Base-by-base conservation (phyloP, 2,797 vertebrate species). In the Babyrousa celebensis region DNA sequence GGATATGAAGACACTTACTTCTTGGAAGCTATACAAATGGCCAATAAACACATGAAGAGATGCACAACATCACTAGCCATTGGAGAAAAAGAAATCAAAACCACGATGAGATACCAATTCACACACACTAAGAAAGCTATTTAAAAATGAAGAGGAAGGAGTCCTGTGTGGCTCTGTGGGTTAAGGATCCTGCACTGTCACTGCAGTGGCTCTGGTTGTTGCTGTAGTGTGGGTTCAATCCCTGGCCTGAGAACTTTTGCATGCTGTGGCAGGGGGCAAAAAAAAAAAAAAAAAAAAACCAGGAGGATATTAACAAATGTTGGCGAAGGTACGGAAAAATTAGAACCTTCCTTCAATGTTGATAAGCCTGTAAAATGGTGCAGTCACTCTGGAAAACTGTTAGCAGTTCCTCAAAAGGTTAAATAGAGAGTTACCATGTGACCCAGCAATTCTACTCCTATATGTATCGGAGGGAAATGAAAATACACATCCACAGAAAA, bases 341-440 rank as follows among this genome's bases (percentile, higher is more conserved):
- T 14, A 40, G 89, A 82, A 40, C 77, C 9, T 36, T 96, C 32
- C 60, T 70, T 54, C 20, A 36, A 12, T 77, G 56, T 6, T 87
- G 17, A 78, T 1, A 82, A 62, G 29, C 43, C 43, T 48, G 43
- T 48, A 48, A 48, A 48, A 48, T 48, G 93, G 78, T 77, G 52
- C 27, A 67, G 71, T 36, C 27, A 15, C 86, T 96, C 18, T 89
- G 56, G 56, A 87, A 78, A 94, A 71, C 11, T 48, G 36, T 12
- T 65, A 72, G 68, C 43, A 52, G 10, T 93, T 93, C 43, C 36
- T 82, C 16, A 88, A 85, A 92, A 89, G 40, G 43, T 92, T 83
- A 87, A 62, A 77, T 17, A 86, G 4, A 95, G 36, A 36, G 86
- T 70, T 88, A 82, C 12, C 67, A 80, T 11, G 27, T 48, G 40